Evolutionary conservation across 2,888 invertebrate species (phyloP), one percentile per base, ranked within the genome.

Genomic region (Philaethria dido): DNA sequence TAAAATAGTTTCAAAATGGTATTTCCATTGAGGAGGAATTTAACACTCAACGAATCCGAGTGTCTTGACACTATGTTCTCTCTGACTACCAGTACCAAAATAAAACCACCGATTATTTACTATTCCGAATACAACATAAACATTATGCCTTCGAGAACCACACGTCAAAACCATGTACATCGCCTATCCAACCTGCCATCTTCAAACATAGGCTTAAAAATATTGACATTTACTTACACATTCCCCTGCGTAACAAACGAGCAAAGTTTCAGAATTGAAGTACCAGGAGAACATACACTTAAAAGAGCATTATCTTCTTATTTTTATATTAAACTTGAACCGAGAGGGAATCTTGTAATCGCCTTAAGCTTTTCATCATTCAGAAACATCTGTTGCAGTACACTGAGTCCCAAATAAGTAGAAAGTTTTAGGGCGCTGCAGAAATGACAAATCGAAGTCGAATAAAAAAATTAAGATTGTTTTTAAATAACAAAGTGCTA

Each of bases 291-390:
- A 83, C 81, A 86, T 80, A 85, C 82, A 82, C 82, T 88, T 81
- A 87, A 88, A 88, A 84, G 76, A 75, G 81, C 84, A 85, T 88
- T 88, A 88, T 84, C 82, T 88, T 82, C 85, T 89, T 88, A 87
- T 88, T 89, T 88, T 89, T 86, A 83, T 88, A 89, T 89, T 87
- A 89, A 88, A 89, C 78, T 87, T 82, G 83, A 79, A 84, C 78
- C 75, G 78, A 75, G 79, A 82, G 81, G 80, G 81, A 82, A 79
- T 81, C 81, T 77, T 85, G 84, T 89, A 89, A 90, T 89, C 89
- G 86, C 85, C 85, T 88, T 87, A 89, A 91, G 88, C 87, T 88
- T 87, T 86, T 81, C 88, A 82, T 85, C 87, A 84, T 87, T 88
- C 84, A 80, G 78, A 75, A 80, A 80, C 90, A 90, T 87, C 84